Base-by-base conservation (phyloP, 2,797 vertebrate genomes). In the Acridotheres tristis region DNA sequence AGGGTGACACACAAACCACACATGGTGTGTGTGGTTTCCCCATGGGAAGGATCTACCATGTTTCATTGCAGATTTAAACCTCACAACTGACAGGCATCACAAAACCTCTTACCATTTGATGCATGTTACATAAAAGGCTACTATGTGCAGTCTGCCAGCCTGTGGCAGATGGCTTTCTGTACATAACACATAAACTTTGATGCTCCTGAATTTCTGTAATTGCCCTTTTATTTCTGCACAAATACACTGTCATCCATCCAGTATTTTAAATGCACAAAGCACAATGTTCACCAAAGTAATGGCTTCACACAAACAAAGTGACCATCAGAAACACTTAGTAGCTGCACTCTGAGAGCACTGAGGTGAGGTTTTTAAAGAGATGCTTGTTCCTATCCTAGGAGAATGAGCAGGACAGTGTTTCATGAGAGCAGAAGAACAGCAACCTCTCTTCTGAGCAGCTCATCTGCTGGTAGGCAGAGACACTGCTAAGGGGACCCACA, bases 201-300 rank as follows among this genome's bases (percentile, higher is more conserved):
- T 75, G 47, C n/a, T 72, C 43, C 10, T 23, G 38, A 32, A 61
- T 94, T 88, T 92, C 74, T 45, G 21, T 73, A 84, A 90, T 32
- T 69, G 65, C 23, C 57, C n/a, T 73, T 96, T 96, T 94, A 96
- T 96, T 96, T 91, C 84, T 90, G 54, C 91, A 94, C 89, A 95
- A 88, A 92, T 63, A 94, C 80, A 81, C 25, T 42, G 45, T 32
- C 25, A 40, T 27, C 58, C 62, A 85, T 61, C 68, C 38, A 69
- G 3, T 63, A 84, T 54, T 77, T 79, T 48, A 89, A 85, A 84
- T 6, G 43, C 72, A 93, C 61, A 84, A 91, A 94, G 83, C 89
- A 5, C 10, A 7, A 38, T 0, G 22, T 16, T 76, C 61, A 90
- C n/a, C 55, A 55, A 34, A 55, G 26, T 13, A 71, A 63, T 17